These are phyloP conservation scores for Callionymus lyra DNA, from an alignment of 2,113 vertebrate species.

Conservation along the genomic window DNA sequence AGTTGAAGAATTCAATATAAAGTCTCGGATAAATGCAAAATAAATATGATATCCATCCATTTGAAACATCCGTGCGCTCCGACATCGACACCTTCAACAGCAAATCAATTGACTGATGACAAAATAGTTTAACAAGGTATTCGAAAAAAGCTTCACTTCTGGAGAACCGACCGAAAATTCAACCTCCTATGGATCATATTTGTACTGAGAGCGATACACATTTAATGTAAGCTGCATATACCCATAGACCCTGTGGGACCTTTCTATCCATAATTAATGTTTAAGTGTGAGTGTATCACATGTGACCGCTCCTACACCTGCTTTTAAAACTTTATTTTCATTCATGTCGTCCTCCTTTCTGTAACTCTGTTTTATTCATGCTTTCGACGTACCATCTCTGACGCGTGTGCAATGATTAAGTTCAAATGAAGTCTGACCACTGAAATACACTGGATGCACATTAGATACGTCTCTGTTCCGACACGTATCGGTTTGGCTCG, in stretches of 20 bases:
- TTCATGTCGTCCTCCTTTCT: too few relatives aligned
- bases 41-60: too few relatives aligned
- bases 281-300: conserved; percentile 17
- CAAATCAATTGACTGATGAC: neutral
- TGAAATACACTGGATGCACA: too few relatives aligned
- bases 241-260: neutral
- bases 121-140: neutral
- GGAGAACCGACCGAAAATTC: neutral
- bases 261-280: conserved; percentile 24
- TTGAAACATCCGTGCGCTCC: too few relatives aligned
- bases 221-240: conserved; percentile 21
- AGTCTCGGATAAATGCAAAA: too few relatives aligned
- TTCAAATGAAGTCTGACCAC: too few relatives aligned
- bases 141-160: conserved; percentile 2
- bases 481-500: too few relatives aligned
- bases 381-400: neutral
- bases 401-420: too few relatives aligned
- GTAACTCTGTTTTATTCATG: neutral
- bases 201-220: conserved; percentile 15
- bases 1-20: too few relatives aligned
- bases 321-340: too few relatives aligned
- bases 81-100: neutral
- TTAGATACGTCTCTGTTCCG: too few relatives aligned
- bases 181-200: conserved; percentile 1
- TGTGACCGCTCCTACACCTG: conserved; percentile 3